Conservation (phyloP, 1,140 invertebrate genomes). For the Brachionus manjavacas region DNA sequence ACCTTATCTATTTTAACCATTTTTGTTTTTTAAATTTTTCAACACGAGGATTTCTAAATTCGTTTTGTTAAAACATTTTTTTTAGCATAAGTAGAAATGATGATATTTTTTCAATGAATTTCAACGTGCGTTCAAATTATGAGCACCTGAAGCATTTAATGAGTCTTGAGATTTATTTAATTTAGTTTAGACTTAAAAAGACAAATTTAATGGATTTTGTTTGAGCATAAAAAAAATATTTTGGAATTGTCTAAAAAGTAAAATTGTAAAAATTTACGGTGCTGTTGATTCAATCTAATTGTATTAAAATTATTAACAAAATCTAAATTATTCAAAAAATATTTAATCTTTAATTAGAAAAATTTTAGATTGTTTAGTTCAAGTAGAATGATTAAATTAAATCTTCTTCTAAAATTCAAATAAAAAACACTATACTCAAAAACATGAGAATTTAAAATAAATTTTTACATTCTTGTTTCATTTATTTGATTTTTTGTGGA, state of each 20-base stretch:
- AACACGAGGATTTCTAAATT: conserved; percentile 8
- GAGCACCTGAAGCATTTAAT: background rate
- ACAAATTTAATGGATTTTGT: background rate
- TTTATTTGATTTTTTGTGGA: too few species aligned
- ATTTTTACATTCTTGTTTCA: too few species aligned
- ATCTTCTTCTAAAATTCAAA: too few species aligned
- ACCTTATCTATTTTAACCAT: conserved; percentile 2
- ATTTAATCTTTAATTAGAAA: too few species aligned
- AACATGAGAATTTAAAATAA: too few species aligned
- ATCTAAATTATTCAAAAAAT: too few species aligned
- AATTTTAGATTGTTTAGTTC: too few species aligned
- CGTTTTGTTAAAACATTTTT: background rate
- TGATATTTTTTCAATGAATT: conserved; percentile 1
- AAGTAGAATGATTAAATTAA: too few species aligned
- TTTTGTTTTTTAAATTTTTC: background rate
- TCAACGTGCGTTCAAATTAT: conserved; percentile 37
- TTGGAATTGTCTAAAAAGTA: background rate
- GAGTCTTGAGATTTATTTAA: background rate
- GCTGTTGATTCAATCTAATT: too few species aligned
- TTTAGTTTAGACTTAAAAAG: background rate
- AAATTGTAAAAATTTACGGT: too few species aligned
- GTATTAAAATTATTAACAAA: too few species aligned
- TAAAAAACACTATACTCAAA: too few species aligned
- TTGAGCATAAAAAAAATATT: background rate
- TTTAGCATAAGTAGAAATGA: background rate